phyloP scores from a whole-genome alignment of 2,888 invertebrate genomes.

The Brachynemurus nebulosus region DNA sequence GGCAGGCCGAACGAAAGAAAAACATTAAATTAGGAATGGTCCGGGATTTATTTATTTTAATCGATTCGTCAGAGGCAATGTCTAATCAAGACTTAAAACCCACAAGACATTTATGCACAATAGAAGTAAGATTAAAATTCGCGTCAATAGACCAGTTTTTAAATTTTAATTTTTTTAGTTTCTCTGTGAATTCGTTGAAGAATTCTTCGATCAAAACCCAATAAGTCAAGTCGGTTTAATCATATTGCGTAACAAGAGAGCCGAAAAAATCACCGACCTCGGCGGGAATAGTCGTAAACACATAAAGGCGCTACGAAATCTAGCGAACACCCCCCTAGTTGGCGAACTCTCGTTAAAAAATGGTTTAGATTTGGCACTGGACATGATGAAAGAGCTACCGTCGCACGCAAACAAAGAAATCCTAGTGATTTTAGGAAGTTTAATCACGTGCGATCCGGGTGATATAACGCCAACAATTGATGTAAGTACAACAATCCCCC shows the following conservation, averaged over 20 bases:
- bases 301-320: constrained; percentile 49
- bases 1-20: constrained; percentile 53
- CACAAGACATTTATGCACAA: constrained; percentile 69
- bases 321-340: constrained; percentile 50
- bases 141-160: no score
- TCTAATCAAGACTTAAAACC: constrained; percentile 90
- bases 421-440: constrained; percentile 78
- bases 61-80: constrained; percentile 95
- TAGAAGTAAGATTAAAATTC: constrained; percentile 67
- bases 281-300: constrained; percentile 77
- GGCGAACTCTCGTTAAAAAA: constrained; percentile 97
- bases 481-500: no score
- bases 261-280: constrained; percentile 82
- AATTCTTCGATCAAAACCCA: constrained; percentile 98
- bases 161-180: constrained; percentile 42
- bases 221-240: constrained; percentile 94
- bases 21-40: constrained; percentile 94
- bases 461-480: constrained; percentile 77
- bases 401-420: constrained; percentile 92
- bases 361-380: constrained; percentile 74
- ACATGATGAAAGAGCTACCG: constrained; percentile 76
- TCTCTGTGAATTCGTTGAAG: constrained; percentile 84
- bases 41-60: constrained; percentile 82
- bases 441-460: constrained; percentile 94
- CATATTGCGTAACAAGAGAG: constrained; percentile 80